Conservation (phyloP, 2,113 vertebrate genomes). For the Nymphicus hollandicus region DNA sequence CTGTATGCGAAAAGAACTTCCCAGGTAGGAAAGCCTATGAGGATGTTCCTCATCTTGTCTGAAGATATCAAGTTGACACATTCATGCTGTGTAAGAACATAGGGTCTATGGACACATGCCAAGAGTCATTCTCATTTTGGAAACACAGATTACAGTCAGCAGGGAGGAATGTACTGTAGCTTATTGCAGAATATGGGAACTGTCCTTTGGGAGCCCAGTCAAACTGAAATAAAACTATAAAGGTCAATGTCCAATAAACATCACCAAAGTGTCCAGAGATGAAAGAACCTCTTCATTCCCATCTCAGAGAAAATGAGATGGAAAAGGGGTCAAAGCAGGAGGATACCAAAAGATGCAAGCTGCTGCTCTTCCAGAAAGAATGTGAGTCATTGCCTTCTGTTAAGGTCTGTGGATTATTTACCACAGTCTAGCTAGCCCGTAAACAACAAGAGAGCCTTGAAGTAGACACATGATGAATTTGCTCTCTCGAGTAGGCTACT, state of each 20-base stretch:
- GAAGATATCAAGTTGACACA: background rate
- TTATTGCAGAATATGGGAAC: background rate
- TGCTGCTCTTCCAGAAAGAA: background rate
- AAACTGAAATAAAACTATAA: background rate
- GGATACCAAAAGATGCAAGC: background rate
- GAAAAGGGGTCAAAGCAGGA: background rate
- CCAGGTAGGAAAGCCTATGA: background rate
- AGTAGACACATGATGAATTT: background rate
- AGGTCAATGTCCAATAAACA: background rate
- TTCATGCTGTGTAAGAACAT: background rate
- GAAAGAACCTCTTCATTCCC: background rate
- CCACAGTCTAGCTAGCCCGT: background rate
- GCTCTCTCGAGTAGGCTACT: background rate
- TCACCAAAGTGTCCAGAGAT: background rate
- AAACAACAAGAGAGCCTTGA: background rate
- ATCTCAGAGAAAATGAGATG: background rate
- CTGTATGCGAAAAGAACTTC: background rate
- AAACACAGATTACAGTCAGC: background rate
- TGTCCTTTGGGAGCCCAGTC: rapidly evolving
- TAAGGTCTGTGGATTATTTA: slow-evolving; percentile 28
- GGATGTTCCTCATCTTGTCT: background rate
- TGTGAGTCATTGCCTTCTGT: background rate
- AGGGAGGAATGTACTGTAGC: background rate
- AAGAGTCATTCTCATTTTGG: background rate
- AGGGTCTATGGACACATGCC: background rate